phyloP scores from a whole-genome alignment of 2,888 invertebrate species.

The Mimachlamys varia region DNA sequence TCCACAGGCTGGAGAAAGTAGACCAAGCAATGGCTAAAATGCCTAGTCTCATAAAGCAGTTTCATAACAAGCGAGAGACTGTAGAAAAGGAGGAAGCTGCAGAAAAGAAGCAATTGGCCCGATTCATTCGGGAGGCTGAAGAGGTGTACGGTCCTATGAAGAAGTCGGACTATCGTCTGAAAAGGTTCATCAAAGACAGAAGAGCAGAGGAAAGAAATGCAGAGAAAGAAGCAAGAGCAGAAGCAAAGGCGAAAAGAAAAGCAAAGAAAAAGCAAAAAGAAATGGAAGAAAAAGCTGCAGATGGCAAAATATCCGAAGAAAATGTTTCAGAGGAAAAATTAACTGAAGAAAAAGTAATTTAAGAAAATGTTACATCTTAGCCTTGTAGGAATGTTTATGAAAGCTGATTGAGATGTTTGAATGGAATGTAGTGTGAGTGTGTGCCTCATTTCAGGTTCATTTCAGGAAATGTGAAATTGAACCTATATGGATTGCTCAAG shows the following conservation, averaged over 20 bases:
- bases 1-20: neutral
- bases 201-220: neutral
- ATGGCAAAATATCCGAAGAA: neutral
- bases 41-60: neutral
- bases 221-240: neutral
- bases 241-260: neutral
- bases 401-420: no score
- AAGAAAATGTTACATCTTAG: neutral
- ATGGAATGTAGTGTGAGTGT: neutral
- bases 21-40: neutral
- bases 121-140: neutral
- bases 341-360: neutral
- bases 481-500: neutral
- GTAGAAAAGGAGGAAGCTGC: neutral
- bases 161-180: neutral
- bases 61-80: neutral
- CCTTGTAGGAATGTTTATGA: no score
- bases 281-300: neutral
- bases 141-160: neutral
- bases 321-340: neutral
- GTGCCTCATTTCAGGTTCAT: neutral
- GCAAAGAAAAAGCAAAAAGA: neutral
- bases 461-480: no score
- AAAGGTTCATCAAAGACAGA: neutral
- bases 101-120: neutral